Conservation (phyloP, 2,113 vertebrate species). For the Actinemys pallida region DNA sequence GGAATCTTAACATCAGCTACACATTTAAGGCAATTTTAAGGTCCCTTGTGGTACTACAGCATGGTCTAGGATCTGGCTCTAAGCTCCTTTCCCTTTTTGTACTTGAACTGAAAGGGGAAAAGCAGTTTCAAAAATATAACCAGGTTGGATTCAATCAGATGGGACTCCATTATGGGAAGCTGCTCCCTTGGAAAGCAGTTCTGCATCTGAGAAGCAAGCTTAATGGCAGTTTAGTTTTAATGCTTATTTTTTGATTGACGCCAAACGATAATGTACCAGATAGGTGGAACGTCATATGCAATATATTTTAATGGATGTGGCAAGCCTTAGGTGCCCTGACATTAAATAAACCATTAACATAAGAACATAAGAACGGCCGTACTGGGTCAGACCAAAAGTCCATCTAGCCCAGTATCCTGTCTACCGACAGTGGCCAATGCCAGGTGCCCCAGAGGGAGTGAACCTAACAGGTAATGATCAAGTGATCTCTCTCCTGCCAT, state of each 20-base stretch:
- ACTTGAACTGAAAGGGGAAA: neutral
- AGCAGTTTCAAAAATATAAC: neutral
- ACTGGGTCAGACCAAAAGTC: no score
- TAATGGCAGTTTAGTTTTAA: neutral
- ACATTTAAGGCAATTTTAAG: neutral
- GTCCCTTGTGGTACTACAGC: neutral
- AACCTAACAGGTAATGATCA: no score
- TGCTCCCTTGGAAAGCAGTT: neutral
- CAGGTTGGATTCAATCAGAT: neutral
- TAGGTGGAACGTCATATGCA: neutral
- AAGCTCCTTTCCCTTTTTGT: no score
- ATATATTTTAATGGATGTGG: no score
- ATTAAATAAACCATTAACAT: neutral
- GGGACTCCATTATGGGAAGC: neutral
- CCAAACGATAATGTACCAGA: neutral
- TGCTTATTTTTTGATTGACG: neutral
- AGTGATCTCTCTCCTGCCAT: no score
- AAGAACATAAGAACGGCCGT: no score
- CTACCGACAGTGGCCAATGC: no score
- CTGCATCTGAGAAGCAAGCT: neutral
- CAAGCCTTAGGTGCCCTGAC: neutral
- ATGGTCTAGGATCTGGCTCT: no score
- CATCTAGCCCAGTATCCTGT: no score
- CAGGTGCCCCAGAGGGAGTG: no score
- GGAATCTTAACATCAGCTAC: neutral